Percentiles rank a stretch among this genome's conserved stretches.
Evolutionary conservation across 37 sponge, comb jelly and placozoan species (phyloP).

Genomic region (Hormiphora californensis): DNA sequence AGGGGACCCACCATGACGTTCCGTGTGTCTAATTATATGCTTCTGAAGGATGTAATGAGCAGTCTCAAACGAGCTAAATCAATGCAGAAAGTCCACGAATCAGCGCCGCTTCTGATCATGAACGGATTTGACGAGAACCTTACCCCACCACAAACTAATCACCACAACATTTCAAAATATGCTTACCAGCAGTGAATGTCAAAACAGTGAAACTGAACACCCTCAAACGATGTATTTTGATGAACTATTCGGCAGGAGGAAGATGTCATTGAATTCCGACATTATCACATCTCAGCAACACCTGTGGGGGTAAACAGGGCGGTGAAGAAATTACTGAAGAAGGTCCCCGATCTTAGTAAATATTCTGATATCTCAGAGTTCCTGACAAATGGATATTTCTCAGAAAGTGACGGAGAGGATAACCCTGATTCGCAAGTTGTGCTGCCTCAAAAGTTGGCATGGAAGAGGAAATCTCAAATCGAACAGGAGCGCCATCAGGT

Average conservation of each 20-base stretch:
- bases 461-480: conserved; percentile 46
- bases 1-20: conserved; percentile 28
- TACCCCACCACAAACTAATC: conserved; percentile 31
- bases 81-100: neutral
- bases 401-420: conserved; percentile 48
- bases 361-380: conserved; percentile 49
- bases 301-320: conserved; percentile 51
- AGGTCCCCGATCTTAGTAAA: conserved; percentile 35
- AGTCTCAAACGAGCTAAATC: neutral
- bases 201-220: conserved; percentile 32
- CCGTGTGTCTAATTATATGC: neutral
- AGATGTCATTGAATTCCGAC: neutral
- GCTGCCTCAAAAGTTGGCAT: neutral
- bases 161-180: conserved; percentile 52
- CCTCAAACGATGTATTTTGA: neutral
- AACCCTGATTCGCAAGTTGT: conserved; percentile 21
- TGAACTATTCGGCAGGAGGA: neutral
- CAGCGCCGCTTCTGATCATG: conserved; percentile 35
- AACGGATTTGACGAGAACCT: conserved; percentile 50
- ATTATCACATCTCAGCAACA: conserved; percentile 36
- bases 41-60: conserved; percentile 2
- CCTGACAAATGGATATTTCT: conserved; percentile 44
- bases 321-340: conserved; percentile 43
- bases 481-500: conserved; percentile 12
- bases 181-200: conserved; percentile 48